phyloP scores from a whole-genome alignment of 2,797 vertebrate species.

The Sternotherus odoratus region DNA sequence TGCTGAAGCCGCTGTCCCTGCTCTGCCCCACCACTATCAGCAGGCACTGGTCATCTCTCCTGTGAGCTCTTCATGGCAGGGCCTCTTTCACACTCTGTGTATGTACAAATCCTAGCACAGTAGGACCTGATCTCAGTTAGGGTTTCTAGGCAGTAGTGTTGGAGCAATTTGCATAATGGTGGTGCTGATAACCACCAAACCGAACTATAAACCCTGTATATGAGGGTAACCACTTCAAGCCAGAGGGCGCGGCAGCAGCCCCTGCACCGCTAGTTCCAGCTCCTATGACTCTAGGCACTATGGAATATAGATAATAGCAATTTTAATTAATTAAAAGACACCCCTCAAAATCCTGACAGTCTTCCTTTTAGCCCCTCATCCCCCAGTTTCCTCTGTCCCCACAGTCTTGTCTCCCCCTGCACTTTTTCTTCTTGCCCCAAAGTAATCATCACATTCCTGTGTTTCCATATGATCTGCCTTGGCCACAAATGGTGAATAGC shows the following conservation, averaged over 20 bases:
- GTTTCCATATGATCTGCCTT: background rate
- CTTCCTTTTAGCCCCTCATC: background rate
- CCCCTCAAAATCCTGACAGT: background rate
- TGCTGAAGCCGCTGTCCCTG: background rate
- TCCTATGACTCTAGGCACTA: background rate
- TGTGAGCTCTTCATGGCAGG: background rate
- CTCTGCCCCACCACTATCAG: background rate
- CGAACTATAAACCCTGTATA: too few species aligned
- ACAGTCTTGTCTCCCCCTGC: background rate
- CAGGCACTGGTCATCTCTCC: background rate
- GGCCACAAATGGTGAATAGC: background rate
- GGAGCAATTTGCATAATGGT: too few species aligned
- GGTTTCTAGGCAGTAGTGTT: background rate
- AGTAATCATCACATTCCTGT: background rate
- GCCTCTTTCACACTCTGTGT: background rate
- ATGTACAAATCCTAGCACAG: slow-evolving; percentile 14
- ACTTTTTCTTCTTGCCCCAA: background rate
- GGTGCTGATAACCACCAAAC: too few species aligned
- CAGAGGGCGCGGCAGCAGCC: too few species aligned
- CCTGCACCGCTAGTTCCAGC: too few species aligned
- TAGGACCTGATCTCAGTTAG: background rate
- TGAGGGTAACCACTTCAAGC: too few species aligned
- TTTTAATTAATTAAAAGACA: background rate
- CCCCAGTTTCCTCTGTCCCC: background rate
- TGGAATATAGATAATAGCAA: background rate